A percentile compares a stretch with the other conserved stretches of the same genome.
These are phyloP conservation scores for Paramormyrops hopkinsi DNA, from an alignment of 2,797 vertebrate genomes.

Conservation along the genomic window DNA sequence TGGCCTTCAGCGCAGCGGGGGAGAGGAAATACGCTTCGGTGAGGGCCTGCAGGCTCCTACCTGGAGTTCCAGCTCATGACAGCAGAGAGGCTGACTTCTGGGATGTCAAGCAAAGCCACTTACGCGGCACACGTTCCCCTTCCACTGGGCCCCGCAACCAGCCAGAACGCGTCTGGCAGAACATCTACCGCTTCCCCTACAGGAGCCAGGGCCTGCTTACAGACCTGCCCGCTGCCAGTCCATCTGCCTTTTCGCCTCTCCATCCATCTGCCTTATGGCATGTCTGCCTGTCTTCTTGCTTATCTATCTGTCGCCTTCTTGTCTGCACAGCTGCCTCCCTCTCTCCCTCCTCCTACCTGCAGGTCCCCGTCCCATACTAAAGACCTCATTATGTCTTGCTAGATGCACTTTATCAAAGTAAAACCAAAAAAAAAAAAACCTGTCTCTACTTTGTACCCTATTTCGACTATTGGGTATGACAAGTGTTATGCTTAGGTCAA, in stretches of 20 bases:
- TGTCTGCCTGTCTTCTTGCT: background rate
- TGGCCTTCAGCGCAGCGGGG: background rate
- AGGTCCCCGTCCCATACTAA: background rate
- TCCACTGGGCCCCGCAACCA: background rate
- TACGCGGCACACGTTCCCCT: background rate
- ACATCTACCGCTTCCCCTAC: background rate
- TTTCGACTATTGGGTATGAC: background rate
- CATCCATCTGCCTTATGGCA: background rate
- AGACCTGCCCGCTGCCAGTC: background rate
- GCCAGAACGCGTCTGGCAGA: background rate
- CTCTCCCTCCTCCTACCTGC: background rate
- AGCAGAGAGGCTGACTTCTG: background rate
- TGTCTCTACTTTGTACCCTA: background rate
- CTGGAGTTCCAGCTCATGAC: background rate
- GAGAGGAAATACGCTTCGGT: conserved; percentile 6
- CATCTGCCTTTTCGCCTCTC: background rate
- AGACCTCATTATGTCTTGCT: background rate
- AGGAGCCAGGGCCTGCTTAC: background rate
- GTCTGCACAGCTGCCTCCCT: background rate
- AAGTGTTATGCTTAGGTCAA: background rate
- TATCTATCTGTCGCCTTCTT: background rate
- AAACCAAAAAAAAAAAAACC: background rate
- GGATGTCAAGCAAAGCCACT: background rate
- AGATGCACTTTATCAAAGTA: background rate
- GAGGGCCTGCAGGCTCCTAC: background rate